These are phyloP conservation scores for Macrosiphum euphorbiae DNA, from an alignment of 2,888 invertebrate species.

Conservation along the genomic window DNA sequence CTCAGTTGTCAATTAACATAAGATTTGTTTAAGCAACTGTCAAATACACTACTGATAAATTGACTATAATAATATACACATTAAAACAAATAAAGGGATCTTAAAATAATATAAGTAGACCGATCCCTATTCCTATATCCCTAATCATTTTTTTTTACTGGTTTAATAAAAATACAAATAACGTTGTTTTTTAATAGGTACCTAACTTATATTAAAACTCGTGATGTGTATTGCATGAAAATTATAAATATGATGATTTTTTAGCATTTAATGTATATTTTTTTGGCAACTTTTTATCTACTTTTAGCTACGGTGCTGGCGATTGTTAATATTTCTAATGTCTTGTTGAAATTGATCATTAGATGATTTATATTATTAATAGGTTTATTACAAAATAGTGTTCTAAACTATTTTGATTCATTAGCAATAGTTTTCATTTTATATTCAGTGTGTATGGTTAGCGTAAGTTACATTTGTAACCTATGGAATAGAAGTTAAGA, in stretches of 20 bases:
- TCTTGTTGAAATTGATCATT: too few relatives aligned
- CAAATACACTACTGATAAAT: neutral
- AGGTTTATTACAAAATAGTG: too few relatives aligned
- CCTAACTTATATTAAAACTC: neutral
- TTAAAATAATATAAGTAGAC: neutral
- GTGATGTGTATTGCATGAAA: neutral
- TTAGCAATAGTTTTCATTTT: too few relatives aligned
- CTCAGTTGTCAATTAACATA: neutral
- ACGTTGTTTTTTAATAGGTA: neutral
- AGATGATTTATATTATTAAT: too few relatives aligned
- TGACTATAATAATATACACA: neutral
- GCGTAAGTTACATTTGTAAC: too few relatives aligned
- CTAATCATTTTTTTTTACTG: neutral
- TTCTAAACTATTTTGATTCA: too few relatives aligned
- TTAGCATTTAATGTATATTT: too few relatives aligned
- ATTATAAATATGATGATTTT: neutral
- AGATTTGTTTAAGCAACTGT: neutral
- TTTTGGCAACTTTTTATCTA: too few relatives aligned
- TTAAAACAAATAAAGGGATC: neutral
- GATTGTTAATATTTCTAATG: too few relatives aligned
- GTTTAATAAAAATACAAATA: neutral
- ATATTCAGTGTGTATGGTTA: too few relatives aligned
- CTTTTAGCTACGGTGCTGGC: too few relatives aligned
- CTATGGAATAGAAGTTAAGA: too few relatives aligned
- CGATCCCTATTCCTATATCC: neutral